These are phyloP conservation scores for Plebejus argus DNA, from an alignment of 2,888 invertebrate genomes.

Conservation along the genomic window DNA sequence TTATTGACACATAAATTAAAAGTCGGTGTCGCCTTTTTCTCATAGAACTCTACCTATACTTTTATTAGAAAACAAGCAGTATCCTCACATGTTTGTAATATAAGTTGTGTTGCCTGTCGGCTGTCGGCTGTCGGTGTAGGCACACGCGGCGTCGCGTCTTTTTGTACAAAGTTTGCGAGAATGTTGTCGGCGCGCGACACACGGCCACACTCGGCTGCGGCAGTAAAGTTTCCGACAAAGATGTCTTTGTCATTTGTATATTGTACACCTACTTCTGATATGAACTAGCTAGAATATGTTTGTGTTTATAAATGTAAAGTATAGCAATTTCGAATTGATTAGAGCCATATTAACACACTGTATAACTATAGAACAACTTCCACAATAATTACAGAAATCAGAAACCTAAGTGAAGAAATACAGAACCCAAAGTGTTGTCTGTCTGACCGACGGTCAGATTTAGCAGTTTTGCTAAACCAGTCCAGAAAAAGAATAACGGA, in stretches of 20 bases:
- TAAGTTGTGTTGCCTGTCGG: neutral
- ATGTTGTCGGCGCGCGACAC: constrained; percentile 22
- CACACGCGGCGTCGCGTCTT: constrained; percentile 13
- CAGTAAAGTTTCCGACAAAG: constrained; percentile 19
- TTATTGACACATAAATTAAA: too few relatives aligned
- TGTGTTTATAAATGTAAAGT: neutral
- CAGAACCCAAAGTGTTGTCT: too few relatives aligned
- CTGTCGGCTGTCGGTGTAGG: neutral
- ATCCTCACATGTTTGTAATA: neutral
- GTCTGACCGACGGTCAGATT: too few relatives aligned
- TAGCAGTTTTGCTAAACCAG: too few relatives aligned
- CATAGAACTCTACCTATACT: too few relatives aligned
- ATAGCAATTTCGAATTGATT: too few relatives aligned
- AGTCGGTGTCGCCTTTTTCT: too few relatives aligned
- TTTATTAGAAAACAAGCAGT: neutral
- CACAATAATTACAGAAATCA: too few relatives aligned
- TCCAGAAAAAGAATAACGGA: too few relatives aligned
- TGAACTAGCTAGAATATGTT: neutral
- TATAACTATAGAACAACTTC: too few relatives aligned
- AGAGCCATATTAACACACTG: too few relatives aligned
- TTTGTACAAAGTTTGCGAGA: constrained; percentile 24
- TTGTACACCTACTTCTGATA: neutral
- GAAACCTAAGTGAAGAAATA: too few relatives aligned
- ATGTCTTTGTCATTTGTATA: constrained; percentile 21
- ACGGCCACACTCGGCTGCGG: neutral